Conservation (phyloP, 2,888 invertebrate genomes). For the Galerucella calmariensis region DNA sequence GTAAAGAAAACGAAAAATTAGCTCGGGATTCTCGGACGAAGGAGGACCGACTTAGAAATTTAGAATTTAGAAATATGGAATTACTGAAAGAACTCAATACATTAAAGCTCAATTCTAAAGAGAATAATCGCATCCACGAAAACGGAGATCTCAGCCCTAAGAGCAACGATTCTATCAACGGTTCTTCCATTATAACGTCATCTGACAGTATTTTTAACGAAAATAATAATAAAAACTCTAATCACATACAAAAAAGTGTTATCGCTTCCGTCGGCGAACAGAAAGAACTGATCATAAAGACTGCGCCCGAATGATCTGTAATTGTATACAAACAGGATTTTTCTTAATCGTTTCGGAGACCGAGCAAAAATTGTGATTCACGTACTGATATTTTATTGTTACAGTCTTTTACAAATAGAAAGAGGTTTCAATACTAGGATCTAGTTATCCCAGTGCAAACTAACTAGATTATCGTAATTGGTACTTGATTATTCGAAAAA, state of each 20-base stretch:
- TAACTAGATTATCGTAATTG: too few species aligned
- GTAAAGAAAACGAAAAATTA: constrained; percentile 58
- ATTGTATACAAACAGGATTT: constrained; percentile 52
- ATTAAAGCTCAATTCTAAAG: constrained; percentile 25
- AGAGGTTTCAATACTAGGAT: not conserved
- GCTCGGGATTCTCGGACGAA: constrained; percentile 56
- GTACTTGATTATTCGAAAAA: too few species aligned
- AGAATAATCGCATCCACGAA: constrained; percentile 32
- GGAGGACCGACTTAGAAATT: constrained; percentile 59
- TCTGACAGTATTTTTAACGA: constrained; percentile 36
- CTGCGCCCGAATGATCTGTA: constrained; percentile 59
- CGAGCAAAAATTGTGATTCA: constrained; percentile 44
- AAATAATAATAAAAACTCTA: constrained; percentile 28
- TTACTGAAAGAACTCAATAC: constrained; percentile 50
- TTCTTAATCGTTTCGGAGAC: constrained; percentile 32
- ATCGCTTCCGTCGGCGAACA: constrained; percentile 50
- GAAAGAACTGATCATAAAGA: constrained; percentile 53
- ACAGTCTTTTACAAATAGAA: constrained; percentile 40
- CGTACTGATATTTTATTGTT: constrained; percentile 31
- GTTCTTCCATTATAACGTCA: constrained; percentile 54
- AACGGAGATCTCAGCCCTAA: constrained; percentile 34
- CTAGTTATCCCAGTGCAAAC: not conserved
- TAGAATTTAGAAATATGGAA: constrained; percentile 55
- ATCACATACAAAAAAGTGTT: constrained; percentile 46
- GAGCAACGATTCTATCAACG: constrained; percentile 43